Base-by-base conservation (phyloP, 1,140 invertebrate genomes). In the Brachionus asplanchnoidis region DNA sequence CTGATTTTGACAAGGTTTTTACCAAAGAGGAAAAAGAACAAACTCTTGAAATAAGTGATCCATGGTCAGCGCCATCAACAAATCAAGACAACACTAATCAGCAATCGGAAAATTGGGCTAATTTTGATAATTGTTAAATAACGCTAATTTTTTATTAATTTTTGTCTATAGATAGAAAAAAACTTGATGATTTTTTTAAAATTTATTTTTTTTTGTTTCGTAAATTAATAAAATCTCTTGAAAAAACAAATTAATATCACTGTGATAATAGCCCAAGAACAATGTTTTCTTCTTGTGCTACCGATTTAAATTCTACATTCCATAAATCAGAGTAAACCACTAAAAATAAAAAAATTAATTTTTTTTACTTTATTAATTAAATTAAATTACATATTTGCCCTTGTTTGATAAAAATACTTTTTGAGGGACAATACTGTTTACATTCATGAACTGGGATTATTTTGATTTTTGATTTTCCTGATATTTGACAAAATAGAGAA, bases 101-200 rank as follows among this genome's bases (percentile, higher is more conserved):
- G 8, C 42, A 77, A 77, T 28, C 20, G 26, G 73, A 77, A 26
- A 77, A 77, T 50, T 77, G 73, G 73, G 73, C 73, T 50, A 77
- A 50, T 77, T 77, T 77, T 77, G 73, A 77, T 50, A 77, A 77
- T 77, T 77, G 40, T 77, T 77, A 77, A 50, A 77, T 42, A 75
- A 42, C 14, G 17, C 36, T 5, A 42, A 75, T 75, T 75, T 75
- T 75, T 75, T 75, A 42, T 17, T 75, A 42, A 42, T 75, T 44
- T 75, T 75, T 75, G n/a, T 75, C n/a, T 75, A 17, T 75, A 77
- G 14, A 26, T 5, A 50, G 8, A 77, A 23, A 53, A 77, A 23
- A 36, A 77, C 46, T 77, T 77, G 42, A 23, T 77, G 11, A 50
- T 26, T 77, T 77, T 26, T 77, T 50, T 12, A 26, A 50, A 50